These are phyloP conservation scores for Pandemis heparana DNA, from an alignment of 2,888 invertebrate species.

Conservation along the genomic window DNA sequence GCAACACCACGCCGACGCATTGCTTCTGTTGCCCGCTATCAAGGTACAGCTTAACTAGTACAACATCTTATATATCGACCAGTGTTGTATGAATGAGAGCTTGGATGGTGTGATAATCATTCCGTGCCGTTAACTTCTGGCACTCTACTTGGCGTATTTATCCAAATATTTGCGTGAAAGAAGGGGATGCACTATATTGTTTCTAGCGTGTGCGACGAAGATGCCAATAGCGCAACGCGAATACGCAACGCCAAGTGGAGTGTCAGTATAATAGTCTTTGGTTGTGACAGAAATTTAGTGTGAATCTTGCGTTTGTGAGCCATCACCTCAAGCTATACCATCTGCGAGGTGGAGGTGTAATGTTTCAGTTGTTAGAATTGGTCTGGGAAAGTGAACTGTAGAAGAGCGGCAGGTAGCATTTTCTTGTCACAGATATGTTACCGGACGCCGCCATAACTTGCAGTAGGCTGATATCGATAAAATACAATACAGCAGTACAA, in stretches of 20 bases:
- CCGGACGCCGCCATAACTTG: background rate
- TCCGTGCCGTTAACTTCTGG: background rate
- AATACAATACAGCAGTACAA: background rate
- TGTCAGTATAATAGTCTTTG: background rate
- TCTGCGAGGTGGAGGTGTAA: background rate
- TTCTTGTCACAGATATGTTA: background rate
- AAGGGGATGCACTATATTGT: no score
- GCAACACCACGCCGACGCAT: slow-evolving; percentile 88
- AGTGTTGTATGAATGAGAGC: background rate
- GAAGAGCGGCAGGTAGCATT: background rate
- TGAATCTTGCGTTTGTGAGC: background rate
- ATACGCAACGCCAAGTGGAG: no score
- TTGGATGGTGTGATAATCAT: background rate
- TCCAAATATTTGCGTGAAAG: no score
- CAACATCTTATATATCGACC: background rate
- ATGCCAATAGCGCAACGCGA: no score
- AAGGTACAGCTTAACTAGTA: slow-evolving; percentile 82
- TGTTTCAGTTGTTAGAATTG: background rate
- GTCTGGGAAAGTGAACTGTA: background rate
- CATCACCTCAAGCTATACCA: background rate
- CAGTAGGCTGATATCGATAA: background rate
- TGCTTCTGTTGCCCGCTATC: slow-evolving; percentile 91
- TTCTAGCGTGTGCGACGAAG: no score
- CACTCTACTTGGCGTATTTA: no score
- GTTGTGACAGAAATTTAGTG: background rate